Conservation (phyloP, 2,113 vertebrate genomes). For the Heterochromis multidens region DNA sequence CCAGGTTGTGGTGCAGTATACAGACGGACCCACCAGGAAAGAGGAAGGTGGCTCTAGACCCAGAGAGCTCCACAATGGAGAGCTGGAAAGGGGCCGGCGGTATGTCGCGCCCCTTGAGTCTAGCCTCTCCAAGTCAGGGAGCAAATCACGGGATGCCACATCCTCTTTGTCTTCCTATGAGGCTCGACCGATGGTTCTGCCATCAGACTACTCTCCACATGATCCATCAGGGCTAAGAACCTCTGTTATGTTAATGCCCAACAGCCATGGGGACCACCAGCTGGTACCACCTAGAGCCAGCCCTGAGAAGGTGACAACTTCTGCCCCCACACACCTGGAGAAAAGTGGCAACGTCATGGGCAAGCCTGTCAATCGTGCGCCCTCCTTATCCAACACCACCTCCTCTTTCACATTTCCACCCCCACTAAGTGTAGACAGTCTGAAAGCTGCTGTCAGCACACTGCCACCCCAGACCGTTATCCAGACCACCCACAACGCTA, state of each 20-base stretch:
- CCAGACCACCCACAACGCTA: constrained; percentile 88
- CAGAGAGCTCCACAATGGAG: constrained; percentile 91
- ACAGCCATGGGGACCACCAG: constrained; percentile 81
- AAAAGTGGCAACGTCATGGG: constrained; percentile 83
- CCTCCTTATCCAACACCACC: constrained; percentile 72
- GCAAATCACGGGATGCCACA: constrained; percentile 60
- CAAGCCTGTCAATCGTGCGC: constrained; percentile 81
- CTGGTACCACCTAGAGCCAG: constrained; percentile 70
- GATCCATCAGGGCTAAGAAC: constrained; percentile 84
- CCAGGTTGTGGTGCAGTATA: constrained; percentile 88
- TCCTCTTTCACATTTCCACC: constrained; percentile 78
- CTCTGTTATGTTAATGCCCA: constrained; percentile 91
- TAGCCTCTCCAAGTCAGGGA: constrained; percentile 53
- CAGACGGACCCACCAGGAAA: constrained; percentile 78
- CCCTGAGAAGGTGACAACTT: constrained; percentile 79
- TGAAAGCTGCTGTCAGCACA: constrained; percentile 79
- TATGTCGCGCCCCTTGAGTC: constrained; percentile 69
- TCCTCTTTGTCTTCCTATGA: constrained; percentile 81
- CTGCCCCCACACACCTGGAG: constrained; percentile 73
- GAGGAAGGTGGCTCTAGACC: constrained; percentile 76
- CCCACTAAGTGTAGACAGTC: constrained; percentile 81
- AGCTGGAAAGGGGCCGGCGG: constrained; percentile 83
- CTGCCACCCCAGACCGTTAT: constrained; percentile 91
- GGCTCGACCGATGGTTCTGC: constrained; percentile 84
- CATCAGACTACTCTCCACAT: constrained; percentile 81